Evolutionary conservation across 2,113 vertebrate genomes (phyloP).

Genomic region (Sturnira hondurensis): DNA sequence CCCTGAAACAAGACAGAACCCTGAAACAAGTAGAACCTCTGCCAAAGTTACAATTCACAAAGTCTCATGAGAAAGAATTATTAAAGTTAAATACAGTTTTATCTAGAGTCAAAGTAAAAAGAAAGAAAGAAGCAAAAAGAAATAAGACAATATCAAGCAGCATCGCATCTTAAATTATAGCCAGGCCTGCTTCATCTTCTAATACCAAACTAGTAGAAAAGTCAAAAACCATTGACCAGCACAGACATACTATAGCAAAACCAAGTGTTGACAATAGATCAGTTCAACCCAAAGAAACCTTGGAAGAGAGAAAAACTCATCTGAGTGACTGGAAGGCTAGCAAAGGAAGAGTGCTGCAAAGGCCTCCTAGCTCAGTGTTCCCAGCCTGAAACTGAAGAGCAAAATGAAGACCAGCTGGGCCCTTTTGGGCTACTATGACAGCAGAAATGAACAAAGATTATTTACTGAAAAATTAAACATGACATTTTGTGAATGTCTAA

Average conservation of each 20-base stretch:
- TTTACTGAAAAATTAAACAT: slow-evolving; percentile 76
- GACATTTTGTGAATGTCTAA: slow-evolving; percentile 76
- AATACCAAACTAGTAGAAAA: slow-evolving; percentile 28
- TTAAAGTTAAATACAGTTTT: slow-evolving; percentile 14
- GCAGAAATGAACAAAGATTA: slow-evolving; percentile 74
- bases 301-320: slow-evolving; percentile 85
- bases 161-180: neutral
- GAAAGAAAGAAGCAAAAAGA: slow-evolving; percentile 54
- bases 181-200: slow-evolving; percentile 9
- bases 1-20: slow-evolving; percentile 16
- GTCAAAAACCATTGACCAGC: neutral
- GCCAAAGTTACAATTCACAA: slow-evolving; percentile 46
- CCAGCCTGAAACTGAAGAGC: slow-evolving; percentile 41
- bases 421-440: slow-evolving; percentile 74
- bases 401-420: neutral
- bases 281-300: slow-evolving; percentile 75
- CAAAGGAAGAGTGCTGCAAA: slow-evolving; percentile 82
- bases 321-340: slow-evolving; percentile 84
- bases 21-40: neutral
- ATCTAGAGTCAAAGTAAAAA: slow-evolving; percentile 52
- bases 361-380: neutral
- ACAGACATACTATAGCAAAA: slow-evolving; percentile 54
- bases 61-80: neutral
- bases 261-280: slow-evolving; percentile 69
- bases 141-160: neutral